Base-by-base conservation (phyloP, 2,888 invertebrate species). In the Lordiphosa fenestrarum region DNA sequence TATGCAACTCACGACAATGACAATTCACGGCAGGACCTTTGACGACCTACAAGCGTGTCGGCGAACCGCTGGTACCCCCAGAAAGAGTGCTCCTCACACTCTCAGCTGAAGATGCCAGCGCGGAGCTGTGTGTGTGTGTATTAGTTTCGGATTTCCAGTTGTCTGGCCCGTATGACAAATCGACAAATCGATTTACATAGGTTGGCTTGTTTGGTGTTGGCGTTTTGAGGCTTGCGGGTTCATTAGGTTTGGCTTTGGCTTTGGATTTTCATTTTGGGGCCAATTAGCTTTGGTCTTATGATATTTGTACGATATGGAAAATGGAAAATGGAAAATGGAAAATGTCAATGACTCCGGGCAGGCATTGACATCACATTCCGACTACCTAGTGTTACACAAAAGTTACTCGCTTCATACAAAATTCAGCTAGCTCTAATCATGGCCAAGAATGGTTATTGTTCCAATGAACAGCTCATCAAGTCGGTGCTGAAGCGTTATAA, bases 1-100 rank as follows among this genome's bases (percentile, higher is more conserved):
- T 81, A 81, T 84, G 84, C 84, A 81, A 81, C 84, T 81, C 81
- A 81, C 81, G 81, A 81, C 84, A 81, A 81, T 81, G 81, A 81
- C 81, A 81, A 81, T 81, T 81, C 81, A 81, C 81, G 81, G 81
- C 84, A 81, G 81, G 81, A 81, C 81, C 81, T 81, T 84, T 81
- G 76, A 69, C 84, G 81, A 81, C 81, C 81, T 82, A 82, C 78
- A 81, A 83, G 81, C 84, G 78, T 84, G 84, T 81, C 77, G 69
- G 66, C 69, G 65, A 68, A n/a, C 12, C 38, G 30, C 9, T 9
- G 9, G 30, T 30, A 15, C 64, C 67, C 70, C 54, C 35, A 42
- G 48, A 51, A 47, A 51, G 53, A 57, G 57, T 54, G 63, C 53
- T 44, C 67, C 74, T 70, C 70, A 70, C 75, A 77, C 82, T 80